These are phyloP conservation scores for Microtus pennsylvanicus DNA, from an alignment of 2,113 vertebrate species.

Conservation along the genomic window DNA sequence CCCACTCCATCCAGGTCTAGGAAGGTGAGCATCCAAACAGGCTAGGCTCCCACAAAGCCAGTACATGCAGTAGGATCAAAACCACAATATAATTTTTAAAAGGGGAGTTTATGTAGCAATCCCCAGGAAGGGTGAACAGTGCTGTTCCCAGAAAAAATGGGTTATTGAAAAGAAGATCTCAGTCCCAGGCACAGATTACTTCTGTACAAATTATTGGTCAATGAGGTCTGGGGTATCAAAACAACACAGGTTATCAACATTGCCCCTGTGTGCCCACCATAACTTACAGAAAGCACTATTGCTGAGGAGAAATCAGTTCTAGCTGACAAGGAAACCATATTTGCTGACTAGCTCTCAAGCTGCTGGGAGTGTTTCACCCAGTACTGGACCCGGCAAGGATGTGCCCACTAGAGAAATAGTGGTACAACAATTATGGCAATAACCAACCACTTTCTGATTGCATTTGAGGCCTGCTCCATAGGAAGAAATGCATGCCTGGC, in stretches of 20 bases:
- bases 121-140: not conserved
- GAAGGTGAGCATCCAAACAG: too few relatives aligned
- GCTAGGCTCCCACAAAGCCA: too few relatives aligned
- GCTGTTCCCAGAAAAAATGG: not conserved
- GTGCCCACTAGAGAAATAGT: not conserved
- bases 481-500: not conserved
- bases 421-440: not conserved
- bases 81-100: not conserved
- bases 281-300: not conserved
- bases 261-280: not conserved
- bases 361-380: not conserved
- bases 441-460: not conserved
- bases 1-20: too few relatives aligned
- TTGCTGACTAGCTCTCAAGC: not conserved
- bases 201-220: not conserved
- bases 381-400: too few relatives aligned
- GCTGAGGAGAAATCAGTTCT: not conserved
- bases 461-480: not conserved
- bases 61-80: too few relatives aligned
- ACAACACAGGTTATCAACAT: not conserved
- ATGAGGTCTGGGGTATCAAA: not conserved
- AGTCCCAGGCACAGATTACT: not conserved
- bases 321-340: not conserved
- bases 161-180: not conserved
- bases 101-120: not conserved